These are phyloP conservation scores for Aix galericulata DNA, from an alignment of 2,113 vertebrate species.

Conservation along the genomic window DNA sequence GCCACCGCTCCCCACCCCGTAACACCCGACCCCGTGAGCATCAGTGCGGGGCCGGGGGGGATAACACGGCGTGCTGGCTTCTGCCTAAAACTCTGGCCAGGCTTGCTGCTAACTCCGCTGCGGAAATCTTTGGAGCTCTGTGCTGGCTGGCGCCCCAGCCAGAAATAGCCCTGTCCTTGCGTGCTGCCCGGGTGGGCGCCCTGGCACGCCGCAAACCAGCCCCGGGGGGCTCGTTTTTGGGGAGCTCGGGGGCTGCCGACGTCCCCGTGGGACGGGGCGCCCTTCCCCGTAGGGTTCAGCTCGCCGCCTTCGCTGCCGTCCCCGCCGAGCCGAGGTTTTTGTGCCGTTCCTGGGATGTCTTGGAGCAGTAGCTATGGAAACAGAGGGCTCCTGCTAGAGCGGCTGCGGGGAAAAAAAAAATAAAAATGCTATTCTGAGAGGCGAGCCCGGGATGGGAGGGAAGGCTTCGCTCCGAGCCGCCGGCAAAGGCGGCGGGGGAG, in stretches of 20 bases:
- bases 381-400: constrained; percentile 26
- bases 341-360: constrained; percentile 3
- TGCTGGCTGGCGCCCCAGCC: background rate
- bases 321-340: background rate
- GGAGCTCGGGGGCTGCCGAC: background rate
- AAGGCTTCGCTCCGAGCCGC: background rate
- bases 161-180: constrained; percentile 11
- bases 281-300: background rate
- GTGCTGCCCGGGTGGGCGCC: background rate
- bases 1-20: background rate
- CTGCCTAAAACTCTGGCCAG: background rate
- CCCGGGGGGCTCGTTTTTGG: background rate
- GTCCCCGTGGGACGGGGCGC: background rate
- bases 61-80: rapidly evolving
- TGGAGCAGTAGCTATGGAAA: constrained; percentile 65
- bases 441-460: background rate
- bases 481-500: background rate
- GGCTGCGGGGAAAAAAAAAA: background rate
- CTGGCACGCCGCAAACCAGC: background rate
- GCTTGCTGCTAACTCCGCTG: background rate
- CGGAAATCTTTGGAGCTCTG: background rate
- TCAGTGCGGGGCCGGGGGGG: rapidly evolving
- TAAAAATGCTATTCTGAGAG: constrained; percentile 21
- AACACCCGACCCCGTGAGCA: rapidly evolving
- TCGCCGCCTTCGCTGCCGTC: rapidly evolving